These are phyloP conservation scores for Dysmachus trigonus DNA, from an alignment of 2,888 invertebrate species.

Conservation along the genomic window DNA sequence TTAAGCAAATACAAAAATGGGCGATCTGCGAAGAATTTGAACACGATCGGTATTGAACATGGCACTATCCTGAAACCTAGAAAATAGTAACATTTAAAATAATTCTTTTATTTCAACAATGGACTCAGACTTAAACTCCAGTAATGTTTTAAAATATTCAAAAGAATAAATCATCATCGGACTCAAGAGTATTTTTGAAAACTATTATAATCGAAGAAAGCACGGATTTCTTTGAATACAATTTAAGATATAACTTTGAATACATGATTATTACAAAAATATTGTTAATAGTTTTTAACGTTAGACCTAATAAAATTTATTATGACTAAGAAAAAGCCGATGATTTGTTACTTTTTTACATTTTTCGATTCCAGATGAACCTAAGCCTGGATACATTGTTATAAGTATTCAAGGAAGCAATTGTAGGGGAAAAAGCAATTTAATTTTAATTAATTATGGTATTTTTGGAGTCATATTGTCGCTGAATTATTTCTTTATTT, in stretches of 20 bases:
- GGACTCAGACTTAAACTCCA: neutral
- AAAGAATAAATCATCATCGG: too few relatives aligned
- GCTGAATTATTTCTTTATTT: too few relatives aligned
- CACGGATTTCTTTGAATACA: neutral
- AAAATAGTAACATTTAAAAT: neutral
- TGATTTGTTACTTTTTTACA: neutral
- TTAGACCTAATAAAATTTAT: neutral
- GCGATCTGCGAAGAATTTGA: neutral
- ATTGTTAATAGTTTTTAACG: neutral
- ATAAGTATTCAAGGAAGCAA: neutral
- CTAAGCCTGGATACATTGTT: neutral
- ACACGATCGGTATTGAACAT: neutral
- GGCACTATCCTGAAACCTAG: constrained; percentile 5
- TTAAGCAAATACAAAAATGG: neutral
- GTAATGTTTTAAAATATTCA: neutral
- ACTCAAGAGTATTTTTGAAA: too few relatives aligned
- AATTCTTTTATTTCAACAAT: neutral
- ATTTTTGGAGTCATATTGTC: neutral
- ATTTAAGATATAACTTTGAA: neutral
- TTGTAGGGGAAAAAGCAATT: neutral
- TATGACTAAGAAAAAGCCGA: neutral
- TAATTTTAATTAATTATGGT: neutral
- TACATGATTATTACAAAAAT: neutral
- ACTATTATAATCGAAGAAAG: too few relatives aligned
- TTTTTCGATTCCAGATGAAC: neutral